These are phyloP conservation scores for Aspidiotus destructor DNA, from an alignment of 2,888 invertebrate species.

Conservation along the genomic window DNA sequence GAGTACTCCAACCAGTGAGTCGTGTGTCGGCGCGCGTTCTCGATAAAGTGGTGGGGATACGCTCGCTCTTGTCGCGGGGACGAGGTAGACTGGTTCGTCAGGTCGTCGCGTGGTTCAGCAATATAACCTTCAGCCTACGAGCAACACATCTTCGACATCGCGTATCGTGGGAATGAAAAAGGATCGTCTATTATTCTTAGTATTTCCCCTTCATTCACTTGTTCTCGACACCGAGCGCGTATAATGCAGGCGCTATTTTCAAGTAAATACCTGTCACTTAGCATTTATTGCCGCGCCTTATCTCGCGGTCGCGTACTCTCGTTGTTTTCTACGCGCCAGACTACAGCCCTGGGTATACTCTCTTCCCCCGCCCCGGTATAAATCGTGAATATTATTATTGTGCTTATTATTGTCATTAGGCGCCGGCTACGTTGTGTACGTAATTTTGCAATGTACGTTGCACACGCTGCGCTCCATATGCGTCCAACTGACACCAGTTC, in stretches of 20 bases:
- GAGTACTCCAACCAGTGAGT: conserved; percentile 17
- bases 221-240: neutral
- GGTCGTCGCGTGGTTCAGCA: conserved; percentile 32
- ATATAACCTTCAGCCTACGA: conserved; percentile 31
- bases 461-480: too few relatives aligned
- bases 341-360: too few relatives aligned
- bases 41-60: conserved; percentile 17
- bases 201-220: neutral
- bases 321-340: neutral
- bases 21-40: conserved; percentile 33
- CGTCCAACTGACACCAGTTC: too few relatives aligned
- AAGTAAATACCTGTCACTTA: conserved; percentile 23
- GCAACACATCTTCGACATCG: conserved; percentile 19
- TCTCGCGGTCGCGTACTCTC: neutral
- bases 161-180: conserved; percentile 27
- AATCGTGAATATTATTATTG: too few relatives aligned
- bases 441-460: too few relatives aligned
- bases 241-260: conserved; percentile 14
- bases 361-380: too few relatives aligned
- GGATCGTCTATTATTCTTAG: conserved; percentile 21
- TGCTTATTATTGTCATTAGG: too few relatives aligned
- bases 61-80: neutral
- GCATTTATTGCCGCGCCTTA: conserved; percentile 10
- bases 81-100: conserved; percentile 23
- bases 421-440: too few relatives aligned